phyloP scores from a whole-genome alignment of 2,113 vertebrate species.

The Prionailurus bengalensis region DNA sequence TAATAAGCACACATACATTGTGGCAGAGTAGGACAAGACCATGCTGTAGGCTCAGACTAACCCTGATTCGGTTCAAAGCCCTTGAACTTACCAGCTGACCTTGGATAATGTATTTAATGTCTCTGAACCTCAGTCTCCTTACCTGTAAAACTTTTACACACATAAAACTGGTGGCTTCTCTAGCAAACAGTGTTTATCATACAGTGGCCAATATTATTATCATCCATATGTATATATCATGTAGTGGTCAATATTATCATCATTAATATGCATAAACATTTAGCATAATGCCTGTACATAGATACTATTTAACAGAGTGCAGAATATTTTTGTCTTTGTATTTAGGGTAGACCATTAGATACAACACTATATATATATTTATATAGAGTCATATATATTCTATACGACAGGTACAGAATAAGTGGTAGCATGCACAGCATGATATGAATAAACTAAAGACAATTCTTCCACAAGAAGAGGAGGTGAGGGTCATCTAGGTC shows the following conservation, averaged over 20 bases:
- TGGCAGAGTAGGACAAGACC: not conserved
- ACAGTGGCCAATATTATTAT: not conserved
- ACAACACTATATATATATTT: too few relatives aligned
- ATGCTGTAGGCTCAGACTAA: not conserved
- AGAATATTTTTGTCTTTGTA: too few relatives aligned
- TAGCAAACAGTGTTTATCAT: not conserved
- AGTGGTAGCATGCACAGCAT: not conserved
- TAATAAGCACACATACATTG: rapidly evolving
- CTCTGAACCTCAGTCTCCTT: not conserved
- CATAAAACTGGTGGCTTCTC: rapidly evolving
- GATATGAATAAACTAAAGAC: not conserved
- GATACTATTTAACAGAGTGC: not conserved
- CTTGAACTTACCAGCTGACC: not conserved
- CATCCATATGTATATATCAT: not conserved
- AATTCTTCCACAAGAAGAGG: not conserved
- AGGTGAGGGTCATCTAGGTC: not conserved
- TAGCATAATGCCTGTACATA: not conserved
- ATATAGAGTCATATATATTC: too few relatives aligned
- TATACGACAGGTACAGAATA: not conserved
- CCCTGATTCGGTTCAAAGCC: not conserved
- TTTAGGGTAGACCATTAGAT: too few relatives aligned
- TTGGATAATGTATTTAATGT: not conserved
- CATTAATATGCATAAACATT: not conserved
- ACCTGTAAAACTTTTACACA: not conserved
- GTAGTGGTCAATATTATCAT: not conserved